These are phyloP conservation scores for Xenopus petersii DNA, from an alignment of 2,797 vertebrate species.

Conservation along the genomic window DNA sequence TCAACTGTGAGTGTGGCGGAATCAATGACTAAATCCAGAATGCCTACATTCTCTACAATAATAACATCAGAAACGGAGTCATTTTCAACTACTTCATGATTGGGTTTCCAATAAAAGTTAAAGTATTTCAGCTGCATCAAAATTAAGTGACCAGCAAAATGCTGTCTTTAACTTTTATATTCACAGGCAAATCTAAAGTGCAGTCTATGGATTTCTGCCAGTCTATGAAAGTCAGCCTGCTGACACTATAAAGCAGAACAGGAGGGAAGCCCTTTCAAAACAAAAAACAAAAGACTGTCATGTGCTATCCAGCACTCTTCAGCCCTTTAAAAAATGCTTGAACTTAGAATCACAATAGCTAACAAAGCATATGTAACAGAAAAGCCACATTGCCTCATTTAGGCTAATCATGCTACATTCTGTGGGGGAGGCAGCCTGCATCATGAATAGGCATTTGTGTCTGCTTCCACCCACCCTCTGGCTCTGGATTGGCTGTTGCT, in stretches of 20 bases:
- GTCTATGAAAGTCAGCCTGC: background rate
- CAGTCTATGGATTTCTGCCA: background rate
- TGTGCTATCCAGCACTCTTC: constrained; percentile 24
- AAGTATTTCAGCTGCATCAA: background rate
- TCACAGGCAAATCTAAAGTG: background rate
- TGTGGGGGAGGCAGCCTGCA: constrained; percentile 47
- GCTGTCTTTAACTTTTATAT: background rate
- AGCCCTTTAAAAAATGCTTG: constrained; percentile 16
- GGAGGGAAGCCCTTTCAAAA: constrained; percentile 22
- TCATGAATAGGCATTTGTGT: constrained; percentile 50
- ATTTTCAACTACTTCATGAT: too few species aligned
- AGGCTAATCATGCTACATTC: constrained; percentile 42
- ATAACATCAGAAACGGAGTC: too few species aligned
- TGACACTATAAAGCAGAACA: constrained; percentile 5
- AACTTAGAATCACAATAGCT: constrained; percentile 37
- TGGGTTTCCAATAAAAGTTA: too few species aligned
- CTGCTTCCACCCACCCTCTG: constrained; percentile 46
- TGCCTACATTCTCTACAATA: too few species aligned
- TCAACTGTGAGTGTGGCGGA: too few species aligned
- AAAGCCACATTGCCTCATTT: constrained; percentile 46
- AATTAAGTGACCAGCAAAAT: background rate
- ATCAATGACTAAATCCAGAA: too few species aligned
- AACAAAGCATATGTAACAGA: constrained; percentile 43
- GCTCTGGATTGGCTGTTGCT: constrained; percentile 33
- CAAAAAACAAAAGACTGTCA: constrained; percentile 33